phyloP scores from a whole-genome alignment of 2,113 vertebrate genomes.

The Suncus etruscus region DNA sequence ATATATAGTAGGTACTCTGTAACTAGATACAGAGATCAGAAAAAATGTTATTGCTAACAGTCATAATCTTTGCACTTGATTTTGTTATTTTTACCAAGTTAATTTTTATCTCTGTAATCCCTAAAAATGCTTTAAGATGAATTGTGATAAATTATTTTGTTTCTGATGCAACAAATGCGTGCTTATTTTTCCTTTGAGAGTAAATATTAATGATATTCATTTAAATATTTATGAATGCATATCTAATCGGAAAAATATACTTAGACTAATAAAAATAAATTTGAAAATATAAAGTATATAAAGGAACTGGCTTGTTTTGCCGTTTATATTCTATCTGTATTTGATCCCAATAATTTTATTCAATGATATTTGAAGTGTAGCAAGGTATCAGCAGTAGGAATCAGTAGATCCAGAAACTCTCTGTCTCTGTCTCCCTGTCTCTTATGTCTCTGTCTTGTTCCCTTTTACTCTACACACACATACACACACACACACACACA shows the following conservation, averaged over 20 bases:
- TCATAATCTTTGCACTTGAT: no score
- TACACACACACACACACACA: no score
- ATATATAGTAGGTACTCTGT: not conserved
- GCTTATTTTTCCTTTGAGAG: not conserved
- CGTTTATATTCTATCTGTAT: not conserved
- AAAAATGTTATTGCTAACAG: no score
- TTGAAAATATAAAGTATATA: not conserved
- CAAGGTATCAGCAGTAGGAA: not conserved
- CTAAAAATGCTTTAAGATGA: not conserved
- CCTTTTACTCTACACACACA: no score
- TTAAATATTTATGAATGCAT: not conserved
- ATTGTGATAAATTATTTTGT: not conserved
- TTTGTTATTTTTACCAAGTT: no score
- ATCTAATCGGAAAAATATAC: not conserved
- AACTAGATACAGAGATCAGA: not conserved
- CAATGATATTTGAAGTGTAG: not conserved
- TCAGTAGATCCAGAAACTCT: not conserved
- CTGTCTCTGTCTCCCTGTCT: no score
- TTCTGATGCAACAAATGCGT: not conserved
- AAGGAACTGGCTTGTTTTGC: not conserved
- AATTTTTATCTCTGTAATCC: not conserved
- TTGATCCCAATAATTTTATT: not conserved
- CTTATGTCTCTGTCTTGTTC: no score
- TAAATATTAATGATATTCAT: not conserved
- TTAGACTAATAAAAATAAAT: not conserved